Conservation (phyloP, 2,797 vertebrate species). For the Macropodus opercularis region DNA sequence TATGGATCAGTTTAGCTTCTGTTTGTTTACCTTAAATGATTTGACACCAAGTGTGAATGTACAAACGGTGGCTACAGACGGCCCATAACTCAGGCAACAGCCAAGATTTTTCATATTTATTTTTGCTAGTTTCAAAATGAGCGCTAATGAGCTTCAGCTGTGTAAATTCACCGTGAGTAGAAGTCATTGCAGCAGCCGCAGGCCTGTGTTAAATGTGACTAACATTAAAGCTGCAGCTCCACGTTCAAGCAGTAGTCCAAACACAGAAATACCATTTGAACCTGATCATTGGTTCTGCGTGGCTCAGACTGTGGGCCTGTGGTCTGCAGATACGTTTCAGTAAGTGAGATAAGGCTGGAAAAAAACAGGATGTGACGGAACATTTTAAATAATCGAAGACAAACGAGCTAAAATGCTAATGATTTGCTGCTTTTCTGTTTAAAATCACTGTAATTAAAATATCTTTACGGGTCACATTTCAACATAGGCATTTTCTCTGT, state of each 20-base stretch:
- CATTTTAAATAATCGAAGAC: neutral
- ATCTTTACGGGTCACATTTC: too few species aligned
- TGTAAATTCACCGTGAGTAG: conserved; percentile 2
- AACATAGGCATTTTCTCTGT: neutral
- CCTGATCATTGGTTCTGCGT: neutral
- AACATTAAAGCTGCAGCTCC: neutral
- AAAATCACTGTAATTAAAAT: neutral
- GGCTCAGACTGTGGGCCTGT: neutral
- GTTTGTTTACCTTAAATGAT: neutral
- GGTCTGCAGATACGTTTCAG: neutral
- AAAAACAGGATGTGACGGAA: neutral
- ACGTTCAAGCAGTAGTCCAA: neutral
- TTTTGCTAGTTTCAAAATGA: neutral
- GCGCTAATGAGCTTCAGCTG: neutral
- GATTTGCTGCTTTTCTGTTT: neutral
- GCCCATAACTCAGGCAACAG: neutral
- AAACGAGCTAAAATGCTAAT: neutral
- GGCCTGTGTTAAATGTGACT: neutral
- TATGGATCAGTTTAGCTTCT: neutral
- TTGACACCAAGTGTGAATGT: too few species aligned
- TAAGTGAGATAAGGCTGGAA: neutral
- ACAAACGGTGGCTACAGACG: neutral
- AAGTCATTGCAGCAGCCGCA: too few species aligned
- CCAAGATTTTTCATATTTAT: neutral
- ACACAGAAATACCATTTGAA: neutral